phyloP scores from a whole-genome alignment of 1,140 invertebrate genomes.

The Cephus cinctus region DNA sequence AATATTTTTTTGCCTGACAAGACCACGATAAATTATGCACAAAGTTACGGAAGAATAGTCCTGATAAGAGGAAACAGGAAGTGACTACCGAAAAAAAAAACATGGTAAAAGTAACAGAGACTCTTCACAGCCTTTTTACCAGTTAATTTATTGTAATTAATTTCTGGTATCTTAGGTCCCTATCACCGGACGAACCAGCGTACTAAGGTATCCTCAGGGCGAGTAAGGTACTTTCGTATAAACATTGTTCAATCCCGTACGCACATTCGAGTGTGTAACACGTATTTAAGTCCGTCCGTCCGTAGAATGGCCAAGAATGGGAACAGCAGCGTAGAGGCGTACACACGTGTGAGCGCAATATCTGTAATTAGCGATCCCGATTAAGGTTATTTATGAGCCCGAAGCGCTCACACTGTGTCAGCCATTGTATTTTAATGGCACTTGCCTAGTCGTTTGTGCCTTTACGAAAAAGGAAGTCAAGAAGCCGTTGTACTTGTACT shows the following conservation, averaged over 20 bases:
- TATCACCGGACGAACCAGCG: conserved; percentile 40
- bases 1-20: too few relatives aligned
- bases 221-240: conserved; percentile 26
- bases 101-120: not conserved
- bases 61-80: too few relatives aligned
- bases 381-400: conserved; percentile 56
- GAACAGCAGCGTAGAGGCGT: conserved; percentile 38
- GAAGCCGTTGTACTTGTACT: conserved; percentile 26
- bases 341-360: conserved; percentile 36
- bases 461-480: conserved; percentile 32
- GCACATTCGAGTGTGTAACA: conserved; percentile 28
- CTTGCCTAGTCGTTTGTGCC: conserved; percentile 4
- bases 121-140: conserved; percentile 45
- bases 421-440: conserved; percentile 56
- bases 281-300: conserved; percentile 31
- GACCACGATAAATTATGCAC: too few relatives aligned
- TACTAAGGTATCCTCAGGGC: conserved; percentile 8
- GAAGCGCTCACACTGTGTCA: conserved; percentile 46
- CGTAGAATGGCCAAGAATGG: conserved; percentile 40
- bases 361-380: conserved; percentile 57
- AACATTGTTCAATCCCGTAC: conserved; percentile 39
- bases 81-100: not conserved
- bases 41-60: too few relatives aligned
- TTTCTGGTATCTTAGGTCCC: conserved; percentile 47
- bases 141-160: conserved; percentile 57